Conservation (phyloP, 2,113 vertebrate genomes). For the Enhydra lutris region DNA sequence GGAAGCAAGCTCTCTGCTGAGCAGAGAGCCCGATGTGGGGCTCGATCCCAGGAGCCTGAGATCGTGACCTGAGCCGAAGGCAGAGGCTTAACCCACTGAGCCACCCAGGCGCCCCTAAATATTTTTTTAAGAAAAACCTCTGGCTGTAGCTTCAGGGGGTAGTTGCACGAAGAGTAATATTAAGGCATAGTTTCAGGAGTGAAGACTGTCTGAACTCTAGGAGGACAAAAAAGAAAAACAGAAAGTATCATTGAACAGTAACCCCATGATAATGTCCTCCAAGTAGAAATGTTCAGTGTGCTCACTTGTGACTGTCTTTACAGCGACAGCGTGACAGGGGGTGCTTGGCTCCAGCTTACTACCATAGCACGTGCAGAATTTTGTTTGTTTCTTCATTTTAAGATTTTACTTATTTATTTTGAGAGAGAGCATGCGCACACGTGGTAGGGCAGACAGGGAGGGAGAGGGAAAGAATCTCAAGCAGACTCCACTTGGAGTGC, state of each 20-base stretch:
- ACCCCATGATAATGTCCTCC: neutral
- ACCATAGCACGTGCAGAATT: neutral
- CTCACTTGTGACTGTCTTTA: neutral
- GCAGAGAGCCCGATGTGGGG: too few species aligned
- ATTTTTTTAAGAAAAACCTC: conserved; percentile 1
- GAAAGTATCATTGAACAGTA: neutral
- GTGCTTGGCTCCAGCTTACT: neutral
- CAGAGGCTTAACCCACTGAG: too few species aligned
- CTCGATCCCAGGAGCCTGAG: too few species aligned
- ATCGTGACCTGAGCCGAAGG: too few species aligned
- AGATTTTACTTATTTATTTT: neutral
- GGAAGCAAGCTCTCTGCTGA: too few species aligned
- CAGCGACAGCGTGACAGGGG: neutral
- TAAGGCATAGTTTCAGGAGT: neutral
- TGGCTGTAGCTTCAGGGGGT: neutral
- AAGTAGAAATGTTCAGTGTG: too few species aligned
- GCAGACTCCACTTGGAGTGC: neutral
- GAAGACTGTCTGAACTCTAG: neutral
- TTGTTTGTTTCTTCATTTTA: neutral
- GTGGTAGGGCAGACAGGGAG: neutral
- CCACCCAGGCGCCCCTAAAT: too few species aligned
- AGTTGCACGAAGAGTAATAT: neutral
- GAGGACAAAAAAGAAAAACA: neutral
- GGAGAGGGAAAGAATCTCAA: neutral
- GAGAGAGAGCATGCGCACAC: neutral